Evolutionary conservation across 2,797 vertebrate species (phyloP).

Genomic region (Syncerus caffer): DNA sequence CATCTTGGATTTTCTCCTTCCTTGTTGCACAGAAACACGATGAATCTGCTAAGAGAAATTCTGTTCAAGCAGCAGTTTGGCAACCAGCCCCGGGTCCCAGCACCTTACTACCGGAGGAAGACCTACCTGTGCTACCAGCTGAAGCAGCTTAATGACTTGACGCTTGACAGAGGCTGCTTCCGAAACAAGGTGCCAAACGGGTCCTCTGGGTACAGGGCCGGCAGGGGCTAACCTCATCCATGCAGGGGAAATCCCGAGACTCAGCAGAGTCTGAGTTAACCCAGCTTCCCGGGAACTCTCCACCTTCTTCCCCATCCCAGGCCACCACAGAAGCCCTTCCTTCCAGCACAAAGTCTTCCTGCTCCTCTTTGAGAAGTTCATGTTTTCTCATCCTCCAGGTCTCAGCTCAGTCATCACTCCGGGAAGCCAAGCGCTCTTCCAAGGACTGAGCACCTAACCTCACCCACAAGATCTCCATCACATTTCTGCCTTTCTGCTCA

Average conservation of each 20-base stretch:
- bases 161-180: not conserved
- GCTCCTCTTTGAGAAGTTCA: not conserved
- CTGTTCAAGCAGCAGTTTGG: constrained; percentile 3
- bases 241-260: not conserved
- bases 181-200: not conserved
- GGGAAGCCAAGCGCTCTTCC: not conserved
- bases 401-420: not conserved
- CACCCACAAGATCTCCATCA: not conserved
- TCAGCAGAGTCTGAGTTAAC: not conserved
- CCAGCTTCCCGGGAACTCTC: not conserved
- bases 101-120: not conserved
- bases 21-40: not conserved
- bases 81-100: not conserved
- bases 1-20: not conserved
- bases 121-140: constrained; percentile 55
- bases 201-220: not conserved
- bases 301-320: not conserved
- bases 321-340: not conserved
- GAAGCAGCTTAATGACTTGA: fast-evolving
- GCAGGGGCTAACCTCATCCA: not conserved
- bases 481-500: not conserved
- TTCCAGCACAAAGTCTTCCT: not conserved
- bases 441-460: not conserved
- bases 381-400: not conserved
- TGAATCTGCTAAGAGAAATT: not conserved